Evolutionary conservation across 1,140 invertebrate species (phyloP).

Genomic region (Lepidurus arcticus): DNA sequence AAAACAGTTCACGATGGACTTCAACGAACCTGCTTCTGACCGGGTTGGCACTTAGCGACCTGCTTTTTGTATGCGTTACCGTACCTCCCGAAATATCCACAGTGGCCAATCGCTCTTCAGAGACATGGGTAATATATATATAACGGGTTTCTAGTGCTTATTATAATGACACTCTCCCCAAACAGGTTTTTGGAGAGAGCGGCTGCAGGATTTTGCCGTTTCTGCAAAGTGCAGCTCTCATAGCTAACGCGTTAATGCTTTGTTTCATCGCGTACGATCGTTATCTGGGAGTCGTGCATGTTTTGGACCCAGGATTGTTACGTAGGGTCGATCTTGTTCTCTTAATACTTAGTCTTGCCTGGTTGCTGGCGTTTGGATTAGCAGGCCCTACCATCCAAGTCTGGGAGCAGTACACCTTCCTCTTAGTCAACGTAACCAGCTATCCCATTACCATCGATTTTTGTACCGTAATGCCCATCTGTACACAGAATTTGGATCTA

Average conservation of each 20-base stretch:
- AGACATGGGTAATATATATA: slow-evolving; percentile 31
- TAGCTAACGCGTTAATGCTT: slow-evolving; percentile 32
- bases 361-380: slow-evolving; percentile 23
- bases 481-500: slow-evolving; percentile 11
- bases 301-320: background rate
- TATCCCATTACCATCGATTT: slow-evolving; percentile 23
- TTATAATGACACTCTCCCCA: background rate
- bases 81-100: slow-evolving; percentile 33
- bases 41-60: slow-evolving; percentile 33
- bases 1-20: slow-evolving; percentile 30
- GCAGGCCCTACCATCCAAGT: slow-evolving; percentile 23
- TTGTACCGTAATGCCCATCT: background rate
- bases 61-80: slow-evolving; percentile 29
- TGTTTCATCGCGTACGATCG: slow-evolving; percentile 35
- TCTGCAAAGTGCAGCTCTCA: slow-evolving; percentile 32
- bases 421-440: background rate
- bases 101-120: slow-evolving; percentile 11
- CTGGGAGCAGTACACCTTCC: slow-evolving; percentile 24
- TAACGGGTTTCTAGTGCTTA: background rate
- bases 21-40: slow-evolving; percentile 32
- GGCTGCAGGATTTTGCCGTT: slow-evolving; percentile 30
- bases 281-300: slow-evolving; percentile 32
- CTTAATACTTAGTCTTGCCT: background rate
- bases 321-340: background rate
- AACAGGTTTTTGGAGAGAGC: slow-evolving; percentile 28